Evolutionary conservation across 2,113 vertebrate species (phyloP).

Genomic region (Alaudala cheleensis): DNA sequence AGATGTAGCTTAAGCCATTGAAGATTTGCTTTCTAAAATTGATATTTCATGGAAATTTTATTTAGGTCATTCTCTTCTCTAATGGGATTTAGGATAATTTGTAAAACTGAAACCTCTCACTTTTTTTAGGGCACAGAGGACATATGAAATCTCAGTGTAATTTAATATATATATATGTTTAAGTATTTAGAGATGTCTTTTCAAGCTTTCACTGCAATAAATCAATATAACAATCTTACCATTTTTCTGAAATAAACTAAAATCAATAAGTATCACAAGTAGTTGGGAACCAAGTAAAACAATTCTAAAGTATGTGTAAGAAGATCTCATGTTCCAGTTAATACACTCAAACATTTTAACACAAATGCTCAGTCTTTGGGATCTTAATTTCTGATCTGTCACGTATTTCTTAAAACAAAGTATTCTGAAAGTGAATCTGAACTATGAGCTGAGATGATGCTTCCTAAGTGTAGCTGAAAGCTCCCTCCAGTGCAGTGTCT

Average conservation of each 20-base stretch:
- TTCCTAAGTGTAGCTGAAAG: background rate
- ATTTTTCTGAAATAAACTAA: slow-evolving; percentile 31
- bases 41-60: slow-evolving; percentile 32
- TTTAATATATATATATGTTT: background rate
- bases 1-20: background rate
- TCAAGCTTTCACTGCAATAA: slow-evolving; percentile 7
- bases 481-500: background rate
- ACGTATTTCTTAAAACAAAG: background rate
- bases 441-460: background rate
- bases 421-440: background rate
- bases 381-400: background rate
- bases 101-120: background rate
- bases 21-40: slow-evolving; percentile 22
- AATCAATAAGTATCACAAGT: background rate
- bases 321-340: background rate
- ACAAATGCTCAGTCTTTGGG: background rate
- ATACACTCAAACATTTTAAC: background rate
- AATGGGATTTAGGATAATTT: slow-evolving; percentile 26
- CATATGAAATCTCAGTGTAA: background rate
- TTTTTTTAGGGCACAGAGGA: background rate
- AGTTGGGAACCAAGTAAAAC: background rate
- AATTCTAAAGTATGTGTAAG: background rate
- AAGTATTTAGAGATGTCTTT: background rate
- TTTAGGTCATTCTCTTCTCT: slow-evolving; percentile 10
- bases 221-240: background rate